These are phyloP conservation scores for Oncorhynchus gorbuscha DNA, from an alignment of 2,113 vertebrate genomes.

Conservation along the genomic window DNA sequence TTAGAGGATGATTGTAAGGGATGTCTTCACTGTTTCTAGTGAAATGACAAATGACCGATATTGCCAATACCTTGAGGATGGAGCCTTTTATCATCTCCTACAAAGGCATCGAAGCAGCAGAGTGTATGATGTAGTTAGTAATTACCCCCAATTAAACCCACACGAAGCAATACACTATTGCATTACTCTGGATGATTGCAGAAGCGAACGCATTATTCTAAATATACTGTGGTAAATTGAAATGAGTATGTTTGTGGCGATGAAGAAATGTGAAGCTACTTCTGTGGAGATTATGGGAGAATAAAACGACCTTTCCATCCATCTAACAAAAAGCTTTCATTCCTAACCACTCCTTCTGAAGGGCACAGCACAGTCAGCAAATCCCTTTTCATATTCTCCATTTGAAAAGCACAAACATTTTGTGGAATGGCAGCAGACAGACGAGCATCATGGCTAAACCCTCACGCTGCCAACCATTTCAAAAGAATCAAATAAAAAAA, in stretches of 20 bases:
- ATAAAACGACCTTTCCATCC: constrained; percentile 59
- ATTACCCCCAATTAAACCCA: too few species aligned
- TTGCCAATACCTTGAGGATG: background rate
- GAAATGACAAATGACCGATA: too few species aligned
- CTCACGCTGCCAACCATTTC: constrained; percentile 60
- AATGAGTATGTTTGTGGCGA: background rate
- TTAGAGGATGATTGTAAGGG: constrained; percentile 14
- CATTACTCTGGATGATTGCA: background rate
- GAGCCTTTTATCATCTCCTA: constrained; percentile 22
- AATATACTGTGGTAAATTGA: background rate
- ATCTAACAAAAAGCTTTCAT: constrained; percentile 52
- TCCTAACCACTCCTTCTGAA: constrained; percentile 55
- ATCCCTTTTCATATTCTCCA: constrained; percentile 46
- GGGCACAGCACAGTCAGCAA: constrained; percentile 47
- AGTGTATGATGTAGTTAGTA: too few species aligned
- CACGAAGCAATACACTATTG: too few species aligned
- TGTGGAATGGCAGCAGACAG: constrained; percentile 50
- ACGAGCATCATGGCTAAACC: constrained; percentile 52
- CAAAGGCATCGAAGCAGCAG: too few species aligned
- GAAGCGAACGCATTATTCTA: background rate
- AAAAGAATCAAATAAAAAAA: constrained; percentile 42
- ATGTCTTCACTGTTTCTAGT: constrained; percentile 27
- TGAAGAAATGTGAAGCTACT: constrained; percentile 24
- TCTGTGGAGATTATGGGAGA: constrained; percentile 22
- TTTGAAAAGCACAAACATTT: constrained; percentile 50